phyloP scores from a whole-genome alignment of 1,140 invertebrate species.

The Dendroctonus valens region DNA sequence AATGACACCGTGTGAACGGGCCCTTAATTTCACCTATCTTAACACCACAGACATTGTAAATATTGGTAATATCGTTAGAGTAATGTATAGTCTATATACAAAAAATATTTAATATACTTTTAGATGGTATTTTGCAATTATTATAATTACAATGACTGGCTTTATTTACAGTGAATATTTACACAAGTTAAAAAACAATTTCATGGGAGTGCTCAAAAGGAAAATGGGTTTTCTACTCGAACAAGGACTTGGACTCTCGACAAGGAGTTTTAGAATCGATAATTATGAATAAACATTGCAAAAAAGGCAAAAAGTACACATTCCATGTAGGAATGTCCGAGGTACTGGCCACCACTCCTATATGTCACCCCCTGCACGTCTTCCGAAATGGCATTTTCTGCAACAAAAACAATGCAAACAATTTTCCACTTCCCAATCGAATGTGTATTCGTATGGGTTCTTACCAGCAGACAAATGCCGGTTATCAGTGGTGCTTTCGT shows the following conservation, averaged over 20 bases:
- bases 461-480: conserved; percentile 27
- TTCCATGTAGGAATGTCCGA: not conserved
- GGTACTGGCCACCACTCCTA: conserved; percentile 6
- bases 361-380: conserved; percentile 21
- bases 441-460: no score
- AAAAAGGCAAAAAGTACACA: not conserved
- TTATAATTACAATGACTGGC: conserved; percentile 16
- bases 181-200: conserved; percentile 21
- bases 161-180: conserved; percentile 26
- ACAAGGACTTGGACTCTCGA: no score
- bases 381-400: conserved; percentile 26
- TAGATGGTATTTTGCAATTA: conserved; percentile 10
- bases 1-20: no score
- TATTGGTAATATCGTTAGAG: conserved; percentile 28
- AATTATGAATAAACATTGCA: conserved; percentile 1
- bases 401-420: conserved; percentile 16
- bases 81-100: conserved; percentile 31
- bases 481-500: conserved; percentile 27
- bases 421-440: not conserved
- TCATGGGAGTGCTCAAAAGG: no score
- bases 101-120: conserved; percentile 17
- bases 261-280: not conserved
- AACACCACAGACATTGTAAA: conserved; percentile 36
- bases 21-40: conserved; percentile 9
- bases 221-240: no score